phyloP scores from a whole-genome alignment of 2,113 vertebrate species.

The Pogona vitticeps region DNA sequence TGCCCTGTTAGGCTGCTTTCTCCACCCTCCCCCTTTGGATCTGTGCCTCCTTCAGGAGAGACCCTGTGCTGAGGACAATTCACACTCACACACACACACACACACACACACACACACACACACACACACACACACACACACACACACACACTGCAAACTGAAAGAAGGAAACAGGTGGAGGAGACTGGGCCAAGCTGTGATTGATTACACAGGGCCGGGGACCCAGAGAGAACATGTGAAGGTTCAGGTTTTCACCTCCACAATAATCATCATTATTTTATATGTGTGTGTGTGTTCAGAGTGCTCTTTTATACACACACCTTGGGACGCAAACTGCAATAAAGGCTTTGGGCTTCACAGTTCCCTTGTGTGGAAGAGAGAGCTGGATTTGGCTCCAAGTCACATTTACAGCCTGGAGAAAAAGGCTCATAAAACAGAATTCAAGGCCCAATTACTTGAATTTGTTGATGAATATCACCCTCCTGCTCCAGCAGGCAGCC shows the following conservation, averaged over 20 bases:
- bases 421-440: constrained; percentile 18
- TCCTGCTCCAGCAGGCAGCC: constrained; percentile 8
- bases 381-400: constrained; percentile 16
- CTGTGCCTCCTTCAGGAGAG: neutral
- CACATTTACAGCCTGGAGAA: constrained; percentile 14
- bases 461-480: neutral
- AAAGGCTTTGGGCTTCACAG: constrained; percentile 33
- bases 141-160: neutral
- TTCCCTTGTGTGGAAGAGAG: constrained; percentile 4
- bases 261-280: constrained; percentile 17
- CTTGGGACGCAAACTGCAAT: constrained; percentile 18
- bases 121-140: neutral
- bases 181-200: neutral
- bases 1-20: neutral
- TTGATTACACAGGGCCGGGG: constrained; percentile 10
- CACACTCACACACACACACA: neutral
- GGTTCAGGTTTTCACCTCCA: constrained; percentile 31
- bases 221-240: constrained; percentile 28
- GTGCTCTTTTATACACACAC: constrained; percentile 11
- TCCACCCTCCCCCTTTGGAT: neutral
- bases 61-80: neutral
- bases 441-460: constrained; percentile 22
- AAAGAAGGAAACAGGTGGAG: constrained; percentile 33
- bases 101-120: neutral
- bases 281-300: neutral